Evolutionary conservation across 2,888 invertebrate genomes (phyloP).

Genomic region (Molanna angustata): DNA sequence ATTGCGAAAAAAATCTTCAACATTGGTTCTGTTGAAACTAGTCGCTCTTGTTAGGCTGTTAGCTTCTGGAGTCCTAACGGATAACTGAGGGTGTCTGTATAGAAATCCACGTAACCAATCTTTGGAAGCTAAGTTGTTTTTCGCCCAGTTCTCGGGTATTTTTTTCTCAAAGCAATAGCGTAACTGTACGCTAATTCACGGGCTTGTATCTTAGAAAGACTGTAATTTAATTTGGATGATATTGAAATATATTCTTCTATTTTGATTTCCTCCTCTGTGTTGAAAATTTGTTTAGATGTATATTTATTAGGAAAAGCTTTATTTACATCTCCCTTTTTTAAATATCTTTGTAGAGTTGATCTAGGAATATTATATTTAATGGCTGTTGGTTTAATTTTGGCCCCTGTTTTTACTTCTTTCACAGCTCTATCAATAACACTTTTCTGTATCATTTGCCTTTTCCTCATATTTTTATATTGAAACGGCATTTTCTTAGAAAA

Average conservation of each 20-base stretch:
- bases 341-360: conserved; percentile 2
- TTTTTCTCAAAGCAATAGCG: conserved; percentile 3
- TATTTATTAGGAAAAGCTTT: conserved; percentile 5
- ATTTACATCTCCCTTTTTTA: conserved; percentile 4
- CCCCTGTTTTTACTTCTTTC: not conserved
- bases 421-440: not conserved
- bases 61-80: conserved; percentile 7
- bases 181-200: conserved; percentile 1
- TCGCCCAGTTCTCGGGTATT: not conserved
- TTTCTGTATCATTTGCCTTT: conserved; percentile 2
- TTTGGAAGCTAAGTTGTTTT: conserved; percentile 4
- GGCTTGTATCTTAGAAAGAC: conserved; percentile 3
- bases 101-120: conserved; percentile 3
- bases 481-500: not conserved
- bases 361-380: conserved; percentile 3
- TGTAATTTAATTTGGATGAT: conserved; percentile 6
- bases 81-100: conserved; percentile 2
- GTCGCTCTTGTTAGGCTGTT: conserved; percentile 7
- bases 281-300: conserved; percentile 5
- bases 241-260: conserved; percentile 1
- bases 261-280: not conserved
- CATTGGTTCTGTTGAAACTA: conserved; percentile 6
- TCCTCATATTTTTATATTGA: not conserved
- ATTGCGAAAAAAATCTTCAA: conserved; percentile 5
- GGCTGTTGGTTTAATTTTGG: conserved; percentile 7